phyloP scores from a whole-genome alignment of 2,797 vertebrate species.

The Erethizon dorsatum region DNA sequence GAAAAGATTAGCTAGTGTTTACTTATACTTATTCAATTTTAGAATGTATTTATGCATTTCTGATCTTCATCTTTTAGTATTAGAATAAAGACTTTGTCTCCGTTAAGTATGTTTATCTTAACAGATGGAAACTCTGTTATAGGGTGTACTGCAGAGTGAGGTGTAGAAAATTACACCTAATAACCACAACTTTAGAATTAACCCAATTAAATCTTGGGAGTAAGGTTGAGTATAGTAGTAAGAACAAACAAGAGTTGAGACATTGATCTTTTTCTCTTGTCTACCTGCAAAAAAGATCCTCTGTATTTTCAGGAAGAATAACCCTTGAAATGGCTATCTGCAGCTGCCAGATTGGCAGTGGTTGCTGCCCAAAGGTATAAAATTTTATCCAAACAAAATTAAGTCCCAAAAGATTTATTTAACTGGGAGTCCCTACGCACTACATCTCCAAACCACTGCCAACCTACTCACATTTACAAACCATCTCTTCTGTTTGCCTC shows the following conservation, averaged over 20 bases:
- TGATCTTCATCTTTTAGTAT: neutral
- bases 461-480: constrained; percentile 26
- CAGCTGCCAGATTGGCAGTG: neutral
- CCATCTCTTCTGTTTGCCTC: neutral
- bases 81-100: constrained; percentile 21
- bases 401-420: constrained; percentile 44
- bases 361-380: neutral
- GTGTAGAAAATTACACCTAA: constrained; percentile 26
- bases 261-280: neutral
- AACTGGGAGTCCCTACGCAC: neutral
- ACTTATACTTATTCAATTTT: neutral
- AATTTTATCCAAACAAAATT: constrained; percentile 45
- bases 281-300: neutral
- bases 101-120: constrained; percentile 43
- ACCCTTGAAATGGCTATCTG: constrained; percentile 11
- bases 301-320: constrained; percentile 49
- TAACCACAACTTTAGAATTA: constrained; percentile 42
- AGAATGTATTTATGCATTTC: constrained; percentile 45
- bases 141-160: neutral
- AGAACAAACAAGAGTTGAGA: neutral
- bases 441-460: neutral
- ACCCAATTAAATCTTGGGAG: neutral
- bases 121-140: neutral
- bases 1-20: neutral
- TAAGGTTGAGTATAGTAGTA: neutral